These are phyloP conservation scores for Oegoconia quadripuncta DNA, from an alignment of 2,888 invertebrate species.

Conservation along the genomic window DNA sequence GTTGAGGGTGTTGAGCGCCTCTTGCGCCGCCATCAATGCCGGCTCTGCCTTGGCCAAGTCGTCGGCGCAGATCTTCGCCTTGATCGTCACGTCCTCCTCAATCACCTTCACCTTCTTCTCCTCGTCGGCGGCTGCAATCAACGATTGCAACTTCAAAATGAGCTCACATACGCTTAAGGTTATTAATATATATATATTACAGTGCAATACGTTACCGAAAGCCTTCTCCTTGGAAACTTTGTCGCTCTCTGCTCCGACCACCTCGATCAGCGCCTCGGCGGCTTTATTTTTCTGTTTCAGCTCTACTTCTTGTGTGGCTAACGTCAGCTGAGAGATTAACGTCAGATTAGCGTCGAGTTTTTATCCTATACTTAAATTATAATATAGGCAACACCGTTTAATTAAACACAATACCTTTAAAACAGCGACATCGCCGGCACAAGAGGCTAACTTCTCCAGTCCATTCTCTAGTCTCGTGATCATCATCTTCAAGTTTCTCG, in stretches of 20 bases:
- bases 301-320: constrained; percentile 87
- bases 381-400: too few relatives aligned
- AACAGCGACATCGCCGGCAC: constrained; percentile 91
- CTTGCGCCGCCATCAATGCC: constrained; percentile 92
- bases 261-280: constrained; percentile 91
- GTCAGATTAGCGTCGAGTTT: background rate
- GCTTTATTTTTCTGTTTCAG: constrained; percentile 93
- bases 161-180: too few relatives aligned
- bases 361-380: too few relatives aligned
- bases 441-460: constrained; percentile 90
- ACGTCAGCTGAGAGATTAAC: constrained; percentile 57
- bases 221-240: constrained; percentile 94
- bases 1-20: constrained; percentile 93
- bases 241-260: constrained; percentile 94
- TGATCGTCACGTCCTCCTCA: constrained; percentile 91
- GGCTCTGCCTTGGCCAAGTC: constrained; percentile 96
- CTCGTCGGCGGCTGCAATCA: constrained; percentile 83
- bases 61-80: constrained; percentile 91
- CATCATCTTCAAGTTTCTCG: constrained; percentile 84
- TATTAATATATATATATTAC: background rate
- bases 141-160: background rate
- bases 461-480: constrained; percentile 92
- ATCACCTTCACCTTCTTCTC: constrained; percentile 94
- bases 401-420: constrained; percentile 81
- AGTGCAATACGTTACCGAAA: constrained; percentile 82